Evolutionary conservation across 2,888 invertebrate species (phyloP).

Genomic region (Synergus japonicus): DNA sequence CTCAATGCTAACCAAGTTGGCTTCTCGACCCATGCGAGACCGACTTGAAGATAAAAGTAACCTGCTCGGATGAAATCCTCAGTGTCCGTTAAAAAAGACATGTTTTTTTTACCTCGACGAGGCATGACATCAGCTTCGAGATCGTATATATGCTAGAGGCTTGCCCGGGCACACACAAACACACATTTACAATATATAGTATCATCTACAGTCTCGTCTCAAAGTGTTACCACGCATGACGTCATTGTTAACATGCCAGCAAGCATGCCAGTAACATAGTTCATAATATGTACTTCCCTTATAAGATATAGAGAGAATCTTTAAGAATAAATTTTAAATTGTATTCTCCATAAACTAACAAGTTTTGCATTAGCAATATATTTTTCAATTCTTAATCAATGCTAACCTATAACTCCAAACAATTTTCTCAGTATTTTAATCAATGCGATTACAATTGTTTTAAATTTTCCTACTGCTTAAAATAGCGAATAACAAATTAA

Average conservation of each 20-base stretch:
- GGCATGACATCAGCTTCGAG: slow-evolving; percentile 35
- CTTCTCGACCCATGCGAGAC: slow-evolving; percentile 27
- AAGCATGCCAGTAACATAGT: neutral
- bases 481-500: no score
- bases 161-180: neutral
- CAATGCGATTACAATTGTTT: no score
- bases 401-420: no score
- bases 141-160: slow-evolving; percentile 9
- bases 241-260: slow-evolving; percentile 26
- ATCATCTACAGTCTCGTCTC: neutral
- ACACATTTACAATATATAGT: neutral
- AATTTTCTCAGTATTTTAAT: no score
- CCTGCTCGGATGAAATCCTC: slow-evolving; percentile 38
- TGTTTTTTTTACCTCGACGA: slow-evolving; percentile 35
- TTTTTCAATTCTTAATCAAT: no score
- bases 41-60: slow-evolving; percentile 41
- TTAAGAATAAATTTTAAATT: neutral
- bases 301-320: neutral
- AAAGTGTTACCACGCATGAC: slow-evolving; percentile 16
- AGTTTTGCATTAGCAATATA: no score
- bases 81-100: slow-evolving; percentile 37
- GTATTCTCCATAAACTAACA: no score
- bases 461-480: no score
- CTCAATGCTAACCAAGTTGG: slow-evolving; percentile 34
- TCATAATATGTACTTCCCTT: slow-evolving; percentile 6